Evolutionary conservation across 2,888 invertebrate species (phyloP), one percentile per base, ranked within the genome.

Genomic region (Dasysyrphus albostriatus): DNA sequence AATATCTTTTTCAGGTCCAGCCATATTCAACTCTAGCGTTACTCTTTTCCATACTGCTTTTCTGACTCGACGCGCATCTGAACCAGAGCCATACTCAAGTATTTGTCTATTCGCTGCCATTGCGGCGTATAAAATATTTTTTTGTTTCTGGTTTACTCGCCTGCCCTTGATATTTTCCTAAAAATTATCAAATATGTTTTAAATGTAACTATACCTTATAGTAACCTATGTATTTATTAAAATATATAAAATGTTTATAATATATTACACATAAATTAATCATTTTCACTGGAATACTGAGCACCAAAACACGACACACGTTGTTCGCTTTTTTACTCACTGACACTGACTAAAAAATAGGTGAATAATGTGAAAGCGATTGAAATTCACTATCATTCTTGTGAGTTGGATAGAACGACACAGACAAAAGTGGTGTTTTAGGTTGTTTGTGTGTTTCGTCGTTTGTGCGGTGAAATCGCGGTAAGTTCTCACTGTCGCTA

Each of bases 91-190:
- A 3, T 32, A 34, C 5, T 76, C 81, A 19, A 81, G 61, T 76
- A 76, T 5, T 2, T 56, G 8, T 14, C 54, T 54, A 42, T 76
- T 44, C n/a, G 7, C n/a, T 56, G 69, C 51, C 69, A 81, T 81
- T 47, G 81, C 69, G 5, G 59, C 47, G 16, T 63, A 81, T 8
- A 81, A 37, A 47, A 81, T 70, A 8, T 14, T 47, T n/a, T 69
- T 80, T 44, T 79, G 78, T 0, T 24, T 56, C 5, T n/a, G 34
- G 16, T 79, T 79, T 47, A 34, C 8, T 72, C 69, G 14, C 39
- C 10, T 39, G 8, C 1, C 24, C 9, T 39, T 16, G 8, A 8
- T 34, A 12, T 14, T 37, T 0, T 39, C 58, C 58, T 61, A 42
- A 0, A 61, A 54, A 32, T 24, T 1, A 24, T 14, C 7, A 14